phyloP scores from a whole-genome alignment of 2,888 invertebrate genomes.

The Aphodius granarius region DNA sequence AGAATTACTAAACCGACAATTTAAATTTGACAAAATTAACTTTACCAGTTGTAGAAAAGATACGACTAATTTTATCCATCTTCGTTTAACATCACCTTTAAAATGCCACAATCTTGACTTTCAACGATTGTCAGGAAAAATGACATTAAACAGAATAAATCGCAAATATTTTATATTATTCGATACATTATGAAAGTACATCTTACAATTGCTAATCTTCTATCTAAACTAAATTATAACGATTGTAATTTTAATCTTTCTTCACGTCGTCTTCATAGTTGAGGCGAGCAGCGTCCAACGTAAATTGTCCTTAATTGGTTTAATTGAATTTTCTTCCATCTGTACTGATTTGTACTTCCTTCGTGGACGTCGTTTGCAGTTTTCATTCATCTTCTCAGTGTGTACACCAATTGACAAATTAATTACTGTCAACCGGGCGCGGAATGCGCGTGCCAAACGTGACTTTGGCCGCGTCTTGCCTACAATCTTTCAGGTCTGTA shows the following conservation, averaged over 20 bases:
- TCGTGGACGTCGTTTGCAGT: conserved; percentile 1
- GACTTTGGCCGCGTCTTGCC: not conserved
- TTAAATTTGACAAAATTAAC: not conserved
- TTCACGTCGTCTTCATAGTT: not conserved
- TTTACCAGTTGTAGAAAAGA: not conserved
- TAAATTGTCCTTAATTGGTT: conserved; percentile 24
- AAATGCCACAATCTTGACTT: not conserved
- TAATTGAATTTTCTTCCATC: conserved; percentile 24
- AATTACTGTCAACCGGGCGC: conserved; percentile 14
- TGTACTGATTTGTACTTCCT: conserved; percentile 24
- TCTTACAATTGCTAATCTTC: too few relatives aligned
- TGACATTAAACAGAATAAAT: too few relatives aligned
- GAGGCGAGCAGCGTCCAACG: not conserved
- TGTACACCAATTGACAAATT: conserved; percentile 20
- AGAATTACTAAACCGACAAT: not conserved
- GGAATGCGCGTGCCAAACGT: conserved; percentile 2
- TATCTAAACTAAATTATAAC: not conserved
- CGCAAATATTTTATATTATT: too few relatives aligned
- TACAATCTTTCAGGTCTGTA: not conserved
- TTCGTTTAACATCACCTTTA: not conserved
- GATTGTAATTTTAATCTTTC: not conserved
- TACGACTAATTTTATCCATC: not conserved
- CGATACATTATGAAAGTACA: too few relatives aligned
- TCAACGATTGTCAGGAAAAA: not conserved
- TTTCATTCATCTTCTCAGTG: conserved; percentile 15